Percentiles rank a stretch among this genome's conserved stretches.
phyloP scores from a whole-genome alignment of 2,888 invertebrate genomes.

The Electrophaes corylata region DNA sequence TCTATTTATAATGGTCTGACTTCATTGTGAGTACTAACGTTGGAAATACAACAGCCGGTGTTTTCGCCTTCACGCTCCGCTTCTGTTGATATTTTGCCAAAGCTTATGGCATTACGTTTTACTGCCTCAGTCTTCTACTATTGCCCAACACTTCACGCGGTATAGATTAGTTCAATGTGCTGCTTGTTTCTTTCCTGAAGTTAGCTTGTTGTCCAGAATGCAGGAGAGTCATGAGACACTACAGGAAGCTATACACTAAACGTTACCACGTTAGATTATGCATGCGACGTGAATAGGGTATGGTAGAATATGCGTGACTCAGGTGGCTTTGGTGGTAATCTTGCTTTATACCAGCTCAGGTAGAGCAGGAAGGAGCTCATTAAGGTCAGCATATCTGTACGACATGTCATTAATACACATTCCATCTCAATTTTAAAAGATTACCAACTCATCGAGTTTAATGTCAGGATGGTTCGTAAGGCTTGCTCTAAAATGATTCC shows the following conservation, averaged over 20 bases:
- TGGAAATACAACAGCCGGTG: conserved; percentile 49
- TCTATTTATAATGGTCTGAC: conserved; percentile 75
- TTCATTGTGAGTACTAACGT: conserved; percentile 54
- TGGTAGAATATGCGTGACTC: neutral
- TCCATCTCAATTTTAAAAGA: conserved; percentile 31
- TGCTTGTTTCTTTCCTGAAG: neutral
- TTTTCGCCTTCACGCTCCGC: conserved; percentile 51
- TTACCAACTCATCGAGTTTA: conserved; percentile 13
- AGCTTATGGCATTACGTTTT: conserved; percentile 37
- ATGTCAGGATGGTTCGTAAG: conserved; percentile 10
- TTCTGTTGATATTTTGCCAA: conserved; percentile 58
- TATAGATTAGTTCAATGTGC: neutral
- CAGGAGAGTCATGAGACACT: neutral
- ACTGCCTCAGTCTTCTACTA: conserved; percentile 25
- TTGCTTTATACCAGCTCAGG: conserved; percentile 22
- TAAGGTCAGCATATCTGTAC: conserved; percentile 41
- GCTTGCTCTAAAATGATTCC: conserved; percentile 22
- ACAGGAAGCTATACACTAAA: too few species aligned
- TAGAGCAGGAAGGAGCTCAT: conserved; percentile 37
- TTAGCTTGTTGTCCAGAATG: neutral
- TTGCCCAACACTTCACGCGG: conserved; percentile 7
- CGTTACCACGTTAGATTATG: neutral
- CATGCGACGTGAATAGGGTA: neutral
- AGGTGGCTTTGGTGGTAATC: neutral
- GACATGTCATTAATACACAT: conserved; percentile 36